These are phyloP conservation scores for Enteromius thamalakanensis DNA, from an alignment of 2,797 vertebrate genomes.

Conservation along the genomic window DNA sequence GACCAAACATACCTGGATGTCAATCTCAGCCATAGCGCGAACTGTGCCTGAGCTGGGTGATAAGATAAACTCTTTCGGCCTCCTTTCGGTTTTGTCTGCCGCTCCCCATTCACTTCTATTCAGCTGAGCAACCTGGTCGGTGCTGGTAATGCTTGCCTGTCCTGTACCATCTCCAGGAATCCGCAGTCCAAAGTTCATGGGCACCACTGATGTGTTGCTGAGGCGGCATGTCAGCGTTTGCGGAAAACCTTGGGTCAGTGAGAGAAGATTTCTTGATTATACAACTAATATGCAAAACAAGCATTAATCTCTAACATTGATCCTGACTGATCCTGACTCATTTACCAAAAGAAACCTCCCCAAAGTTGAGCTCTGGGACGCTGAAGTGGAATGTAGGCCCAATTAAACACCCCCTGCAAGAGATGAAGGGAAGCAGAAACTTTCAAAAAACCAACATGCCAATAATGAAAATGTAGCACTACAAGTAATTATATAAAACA, in stretches of 20 bases:
- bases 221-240: slow-evolving; percentile 76
- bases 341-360: slow-evolving; percentile 87
- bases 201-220: slow-evolving; percentile 81
- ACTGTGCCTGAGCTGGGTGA: slow-evolving; percentile 75
- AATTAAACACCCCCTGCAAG: slow-evolving; percentile 83
- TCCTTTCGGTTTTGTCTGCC: neutral
- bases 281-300: slow-evolving; percentile 32
- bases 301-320: slow-evolving; percentile 34
- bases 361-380: slow-evolving; percentile 80
- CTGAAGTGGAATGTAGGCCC: slow-evolving; percentile 85
- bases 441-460: slow-evolving; percentile 14
- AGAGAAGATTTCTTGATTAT: slow-evolving; percentile 6
- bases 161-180: slow-evolving; percentile 81
- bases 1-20: slow-evolving; percentile 77
- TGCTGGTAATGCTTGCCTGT: slow-evolving; percentile 69
- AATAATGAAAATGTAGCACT: slow-evolving; percentile 9
- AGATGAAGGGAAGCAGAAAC: slow-evolving; percentile 36
- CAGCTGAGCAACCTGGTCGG: slow-evolving; percentile 60
- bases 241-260: slow-evolving; percentile 80
- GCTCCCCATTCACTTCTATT: slow-evolving; percentile 64
- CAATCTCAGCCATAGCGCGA: slow-evolving; percentile 67
- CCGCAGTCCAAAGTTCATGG: slow-evolving; percentile 83
- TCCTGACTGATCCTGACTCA: slow-evolving; percentile 53
- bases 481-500: slow-evolving; percentile 38
- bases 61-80: slow-evolving; percentile 82